Base-by-base conservation (phyloP, 2,113 vertebrate species). In the Bettongia penicillata region DNA sequence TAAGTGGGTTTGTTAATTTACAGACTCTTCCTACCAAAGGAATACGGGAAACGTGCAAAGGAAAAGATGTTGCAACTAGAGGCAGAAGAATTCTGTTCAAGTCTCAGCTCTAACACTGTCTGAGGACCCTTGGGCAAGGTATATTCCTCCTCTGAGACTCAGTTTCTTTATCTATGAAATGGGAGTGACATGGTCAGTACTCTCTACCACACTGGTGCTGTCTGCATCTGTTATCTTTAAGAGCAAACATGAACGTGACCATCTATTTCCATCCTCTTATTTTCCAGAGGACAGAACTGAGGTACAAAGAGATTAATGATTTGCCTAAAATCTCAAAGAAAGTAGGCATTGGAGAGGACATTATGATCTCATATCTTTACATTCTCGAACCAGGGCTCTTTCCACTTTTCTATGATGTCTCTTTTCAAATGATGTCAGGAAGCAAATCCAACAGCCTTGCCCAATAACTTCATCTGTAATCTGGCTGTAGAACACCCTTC, bases 21-120 rank as follows among this genome's bases (percentile, higher is more conserved):
- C 93, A 97, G 96, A 96, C 94, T 96, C n/a, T 68, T 94, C 92
- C 51, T 68, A 93, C 95, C 93, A 90, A 96, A 96, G 94, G 90
- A 84, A 84, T 84, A 84, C 2, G 6, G 37, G n/a, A 84, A 84
- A 84, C n/a, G n/a, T 43, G 68, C 68, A 84, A 84, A 23, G 68
- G 16, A 84, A 84, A 84, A 84, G 68, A 84, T 0, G 2, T 11
- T 43, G 19, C n/a, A 84, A 84, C 68, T 43, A 6, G 68, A 43
- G n/a, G 19, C 68, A 43, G 68, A 77, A 77, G 37, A 84, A 84
- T 43, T 43, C n/a, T 84, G 68, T 84, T 43, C 37, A 43, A 84
- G 19, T 23, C 37, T 43, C 37, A 84, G n/a, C n/a, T 84, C n/a
- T 84, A 43, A 43, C n/a, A 23, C n/a, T 84, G 16, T 84, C 37